Percentiles rank a stretch among this genome's conserved stretches.
Conservation (phyloP, 2,888 invertebrate genomes). For the Oligia fasciuncula region DNA sequence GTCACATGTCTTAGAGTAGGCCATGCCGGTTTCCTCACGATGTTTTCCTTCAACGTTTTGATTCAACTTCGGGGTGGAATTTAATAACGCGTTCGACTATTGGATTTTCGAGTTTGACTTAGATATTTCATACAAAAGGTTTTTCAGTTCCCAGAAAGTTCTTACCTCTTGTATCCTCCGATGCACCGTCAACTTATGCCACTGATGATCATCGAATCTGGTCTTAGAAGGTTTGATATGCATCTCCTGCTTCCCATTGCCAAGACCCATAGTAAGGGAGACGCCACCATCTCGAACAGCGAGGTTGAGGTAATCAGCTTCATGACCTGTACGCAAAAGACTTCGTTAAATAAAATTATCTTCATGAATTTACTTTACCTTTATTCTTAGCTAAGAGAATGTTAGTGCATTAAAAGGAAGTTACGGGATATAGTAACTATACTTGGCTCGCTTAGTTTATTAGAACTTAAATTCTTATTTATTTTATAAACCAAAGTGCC, state of each 20-base stretch:
- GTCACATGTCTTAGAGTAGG: not conserved
- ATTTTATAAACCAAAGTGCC: not conserved
- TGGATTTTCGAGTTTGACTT: not conserved
- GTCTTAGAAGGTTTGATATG: constrained; percentile 96
- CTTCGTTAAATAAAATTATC: constrained; percentile 36
- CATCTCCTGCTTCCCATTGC: constrained; percentile 97
- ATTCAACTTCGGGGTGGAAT: not conserved
- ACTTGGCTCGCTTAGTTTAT: constrained; percentile 8
- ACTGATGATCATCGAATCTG: constrained; percentile 98
- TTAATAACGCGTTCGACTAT: not conserved
- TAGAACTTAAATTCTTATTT: constrained; percentile 11
- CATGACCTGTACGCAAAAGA: constrained; percentile 91
- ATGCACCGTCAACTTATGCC: constrained; percentile 98
- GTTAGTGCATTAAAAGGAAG: constrained; percentile 17
- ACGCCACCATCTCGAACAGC: constrained; percentile 97
- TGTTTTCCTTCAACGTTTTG: not conserved
- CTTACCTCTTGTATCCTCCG: constrained; percentile 96
- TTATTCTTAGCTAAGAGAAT: constrained; percentile 14
- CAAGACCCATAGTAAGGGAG: constrained; percentile 96
- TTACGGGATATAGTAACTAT: constrained; percentile 1
- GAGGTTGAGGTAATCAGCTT: constrained; percentile 96
- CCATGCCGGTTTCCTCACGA: not conserved
- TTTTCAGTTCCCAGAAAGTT: not conserved
- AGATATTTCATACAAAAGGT: not conserved
- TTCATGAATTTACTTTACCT: constrained; percentile 13